A percentile compares a stretch with the other conserved stretches of the same genome.
phyloP scores from a whole-genome alignment of 2,888 invertebrate genomes.

The Atrina japonica region DNA sequence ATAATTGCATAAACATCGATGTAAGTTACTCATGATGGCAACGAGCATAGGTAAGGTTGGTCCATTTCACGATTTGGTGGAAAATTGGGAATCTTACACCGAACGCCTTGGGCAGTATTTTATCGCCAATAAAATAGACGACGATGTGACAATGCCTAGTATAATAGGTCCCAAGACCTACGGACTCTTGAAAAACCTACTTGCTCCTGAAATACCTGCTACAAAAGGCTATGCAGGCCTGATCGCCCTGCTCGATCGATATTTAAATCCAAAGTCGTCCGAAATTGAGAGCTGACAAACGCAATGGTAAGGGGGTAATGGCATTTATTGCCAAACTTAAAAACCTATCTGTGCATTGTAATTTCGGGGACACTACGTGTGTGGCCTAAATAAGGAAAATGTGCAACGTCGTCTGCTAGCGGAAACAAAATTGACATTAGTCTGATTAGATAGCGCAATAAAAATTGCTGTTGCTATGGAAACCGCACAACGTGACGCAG shows the following conservation, averaged over 20 bases:
- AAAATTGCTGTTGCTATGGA: constrained; percentile 17
- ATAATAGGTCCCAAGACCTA: neutral
- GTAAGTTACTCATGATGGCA: no score
- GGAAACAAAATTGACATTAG: neutral
- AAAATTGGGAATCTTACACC: neutral
- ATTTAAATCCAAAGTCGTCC: constrained; percentile 12
- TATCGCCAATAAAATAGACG: neutral
- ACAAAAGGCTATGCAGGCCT: neutral
- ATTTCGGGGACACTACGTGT: constrained; percentile 6
- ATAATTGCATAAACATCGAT: no score
- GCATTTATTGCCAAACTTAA: neutral
- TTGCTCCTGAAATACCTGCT: neutral
- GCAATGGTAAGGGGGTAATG: neutral
- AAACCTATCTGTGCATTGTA: neutral
- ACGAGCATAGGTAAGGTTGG: neutral
- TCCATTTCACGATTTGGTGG: neutral
- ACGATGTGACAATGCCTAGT: neutral
- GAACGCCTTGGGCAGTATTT: neutral
- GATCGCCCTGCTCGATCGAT: neutral
- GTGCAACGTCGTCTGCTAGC: neutral
- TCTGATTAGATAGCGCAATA: neutral
- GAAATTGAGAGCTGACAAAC: constrained; percentile 5
- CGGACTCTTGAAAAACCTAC: neutral
- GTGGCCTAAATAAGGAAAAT: neutral
- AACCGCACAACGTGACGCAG: constrained; percentile 11